These are phyloP conservation scores for Bubo blakistoni DNA, from an alignment of 2,113 vertebrate genomes.

Conservation along the genomic window DNA sequence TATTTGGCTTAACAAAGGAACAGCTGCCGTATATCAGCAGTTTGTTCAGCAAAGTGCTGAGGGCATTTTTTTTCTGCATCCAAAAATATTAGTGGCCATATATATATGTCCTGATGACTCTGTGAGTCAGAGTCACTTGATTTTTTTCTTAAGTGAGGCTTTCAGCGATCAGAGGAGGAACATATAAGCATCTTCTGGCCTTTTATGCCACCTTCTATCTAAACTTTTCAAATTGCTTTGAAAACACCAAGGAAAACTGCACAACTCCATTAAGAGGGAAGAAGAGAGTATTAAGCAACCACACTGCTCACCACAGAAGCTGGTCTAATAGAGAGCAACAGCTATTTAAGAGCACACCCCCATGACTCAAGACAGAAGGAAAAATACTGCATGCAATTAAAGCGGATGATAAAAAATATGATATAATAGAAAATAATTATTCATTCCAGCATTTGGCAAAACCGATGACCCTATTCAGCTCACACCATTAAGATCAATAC, in stretches of 20 bases:
- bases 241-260: neutral
- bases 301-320: neutral
- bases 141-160: neutral
- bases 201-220: neutral
- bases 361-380: neutral
- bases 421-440: neutral
- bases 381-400: neutral
- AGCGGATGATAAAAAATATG: neutral
- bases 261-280: neutral
- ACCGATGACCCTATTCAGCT: neutral
- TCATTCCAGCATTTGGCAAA: neutral
- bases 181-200: neutral
- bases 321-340: neutral
- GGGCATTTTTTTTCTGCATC: neutral
- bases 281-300: neutral
- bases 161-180: neutral
- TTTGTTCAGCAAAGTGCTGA: slow-evolving; percentile 34
- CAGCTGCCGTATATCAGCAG: slow-evolving; percentile 11
- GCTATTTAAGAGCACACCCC: neutral
- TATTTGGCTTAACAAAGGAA: slow-evolving; percentile 33
- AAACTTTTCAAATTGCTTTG: neutral
- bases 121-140: slow-evolving; percentile 32
- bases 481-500: neutral
- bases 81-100: slow-evolving; percentile 39
- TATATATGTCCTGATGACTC: neutral